phyloP scores from a whole-genome alignment of 1,140 invertebrate species.

The Acyrthosiphon pisum region DNA sequence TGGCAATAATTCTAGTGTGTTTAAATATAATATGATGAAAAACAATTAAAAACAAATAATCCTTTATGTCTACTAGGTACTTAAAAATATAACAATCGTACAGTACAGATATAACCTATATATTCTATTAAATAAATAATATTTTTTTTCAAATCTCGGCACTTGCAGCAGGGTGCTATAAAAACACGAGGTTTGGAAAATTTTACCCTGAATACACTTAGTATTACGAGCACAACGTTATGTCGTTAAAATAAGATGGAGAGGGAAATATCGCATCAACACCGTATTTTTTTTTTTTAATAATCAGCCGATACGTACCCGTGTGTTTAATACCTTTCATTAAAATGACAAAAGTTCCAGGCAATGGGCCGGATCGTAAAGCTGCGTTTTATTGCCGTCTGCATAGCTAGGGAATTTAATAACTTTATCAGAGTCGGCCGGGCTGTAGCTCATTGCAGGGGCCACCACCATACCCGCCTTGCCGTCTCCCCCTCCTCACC shows the following conservation, averaged over 20 bases:
- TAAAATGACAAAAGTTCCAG: conserved; percentile 56
- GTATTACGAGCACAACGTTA: background rate
- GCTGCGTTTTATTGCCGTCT: conserved; percentile 53
- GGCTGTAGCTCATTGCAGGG: conserved; percentile 28
- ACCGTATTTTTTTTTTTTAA: conserved; percentile 5
- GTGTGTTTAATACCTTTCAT: conserved; percentile 56
- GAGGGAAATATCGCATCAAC: conserved; percentile 32
- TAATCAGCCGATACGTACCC: conserved; percentile 44
- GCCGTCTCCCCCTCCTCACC: background rate
- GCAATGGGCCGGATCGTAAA: conserved; percentile 38
- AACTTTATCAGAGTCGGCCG: conserved; percentile 51
- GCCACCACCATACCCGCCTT: background rate
- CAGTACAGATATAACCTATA: background rate
- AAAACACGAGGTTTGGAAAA: conserved; percentile 26
- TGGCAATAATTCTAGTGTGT: background rate
- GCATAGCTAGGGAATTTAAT: conserved; percentile 47
- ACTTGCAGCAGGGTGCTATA: background rate
- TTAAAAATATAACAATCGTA: background rate
- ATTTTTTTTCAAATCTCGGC: background rate
- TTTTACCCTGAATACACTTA: conserved; percentile 12
- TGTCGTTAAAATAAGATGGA: conserved; percentile 23
- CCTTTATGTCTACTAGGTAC: background rate
- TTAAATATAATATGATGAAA: background rate
- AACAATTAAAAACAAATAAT: background rate
- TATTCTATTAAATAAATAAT: background rate